These are phyloP conservation scores for Meteorus colon DNA, from an alignment of 2,888 invertebrate genomes.

Conservation along the genomic window DNA sequence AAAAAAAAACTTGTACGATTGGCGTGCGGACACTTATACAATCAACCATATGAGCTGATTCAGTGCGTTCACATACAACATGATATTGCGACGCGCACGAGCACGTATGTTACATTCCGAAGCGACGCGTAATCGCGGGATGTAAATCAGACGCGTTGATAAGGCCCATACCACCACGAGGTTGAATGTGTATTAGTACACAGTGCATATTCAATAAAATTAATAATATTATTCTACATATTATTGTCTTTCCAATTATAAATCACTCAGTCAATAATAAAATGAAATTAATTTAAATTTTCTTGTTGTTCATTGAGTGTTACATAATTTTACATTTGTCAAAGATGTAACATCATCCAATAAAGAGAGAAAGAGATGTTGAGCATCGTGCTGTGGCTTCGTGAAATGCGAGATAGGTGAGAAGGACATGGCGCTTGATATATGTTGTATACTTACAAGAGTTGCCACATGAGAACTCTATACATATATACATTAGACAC, in stretches of 20 bases:
- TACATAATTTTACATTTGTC: constrained; percentile 14
- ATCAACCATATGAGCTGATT: constrained; percentile 10
- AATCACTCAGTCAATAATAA: no score
- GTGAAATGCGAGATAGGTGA: constrained; percentile 53
- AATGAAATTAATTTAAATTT: not conserved
- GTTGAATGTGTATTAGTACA: not conserved
- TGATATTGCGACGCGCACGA: constrained; percentile 16
- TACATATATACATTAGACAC: constrained; percentile 33
- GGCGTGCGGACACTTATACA: not conserved
- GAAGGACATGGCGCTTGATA: constrained; percentile 48
- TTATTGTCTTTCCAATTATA: not conserved
- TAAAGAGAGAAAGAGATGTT: constrained; percentile 43
- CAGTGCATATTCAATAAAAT: not conserved
- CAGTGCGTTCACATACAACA: not conserved
- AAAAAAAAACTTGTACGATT: constrained; percentile 1
- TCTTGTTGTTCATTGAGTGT: not conserved
- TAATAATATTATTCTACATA: not conserved
- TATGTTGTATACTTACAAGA: constrained; percentile 16
- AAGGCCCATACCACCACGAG: constrained; percentile 26
- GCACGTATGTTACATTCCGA: constrained; percentile 53
- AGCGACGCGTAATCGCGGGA: constrained; percentile 45
- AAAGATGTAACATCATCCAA: constrained; percentile 35
- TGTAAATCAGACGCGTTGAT: constrained; percentile 44
- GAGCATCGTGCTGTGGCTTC: constrained; percentile 48
- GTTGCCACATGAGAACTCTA: constrained; percentile 23